phyloP scores from a whole-genome alignment of 2,113 vertebrate genomes.

The Psilopsiagon aurifrons region DNA sequence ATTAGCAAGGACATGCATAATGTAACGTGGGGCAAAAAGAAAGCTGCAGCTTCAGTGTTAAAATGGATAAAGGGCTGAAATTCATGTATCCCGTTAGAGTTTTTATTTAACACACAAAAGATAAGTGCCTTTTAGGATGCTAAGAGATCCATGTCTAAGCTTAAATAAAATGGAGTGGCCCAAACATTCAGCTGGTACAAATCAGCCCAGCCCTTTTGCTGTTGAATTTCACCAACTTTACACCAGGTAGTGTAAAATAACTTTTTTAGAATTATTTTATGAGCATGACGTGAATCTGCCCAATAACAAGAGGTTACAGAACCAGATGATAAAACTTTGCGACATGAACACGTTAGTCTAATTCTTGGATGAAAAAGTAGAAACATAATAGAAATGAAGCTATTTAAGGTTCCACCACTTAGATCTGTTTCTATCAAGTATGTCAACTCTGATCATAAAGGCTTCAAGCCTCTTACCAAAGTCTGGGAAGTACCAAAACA shows the following conservation, averaged over 20 bases:
- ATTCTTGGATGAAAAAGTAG: neutral
- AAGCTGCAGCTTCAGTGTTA: neutral
- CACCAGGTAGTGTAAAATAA: neutral
- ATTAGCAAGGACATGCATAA: neutral
- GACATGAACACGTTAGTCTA: neutral
- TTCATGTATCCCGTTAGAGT: neutral
- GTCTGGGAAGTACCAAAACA: neutral
- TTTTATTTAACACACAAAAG: conserved; percentile 22
- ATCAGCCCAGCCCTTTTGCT: neutral
- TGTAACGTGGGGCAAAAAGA: neutral
- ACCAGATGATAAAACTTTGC: neutral
- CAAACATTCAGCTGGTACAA: neutral
- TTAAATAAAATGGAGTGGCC: neutral
- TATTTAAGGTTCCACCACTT: neutral
- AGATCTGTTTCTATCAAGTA: neutral
- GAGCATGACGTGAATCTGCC: neutral
- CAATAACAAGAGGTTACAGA: neutral
- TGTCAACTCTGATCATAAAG: neutral
- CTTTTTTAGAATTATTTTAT: neutral
- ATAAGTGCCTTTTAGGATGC: conserved; percentile 16
- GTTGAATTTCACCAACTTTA: neutral
- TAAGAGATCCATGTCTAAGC: neutral
- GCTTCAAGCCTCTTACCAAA: neutral
- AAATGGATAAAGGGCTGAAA: conserved; percentile 33
- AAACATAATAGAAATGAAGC: neutral